These are phyloP conservation scores for Turritopsis dohrnii DNA, from an alignment of 30 jellyfish, hydroid and myxozoan genomes.

Conservation along the genomic window DNA sequence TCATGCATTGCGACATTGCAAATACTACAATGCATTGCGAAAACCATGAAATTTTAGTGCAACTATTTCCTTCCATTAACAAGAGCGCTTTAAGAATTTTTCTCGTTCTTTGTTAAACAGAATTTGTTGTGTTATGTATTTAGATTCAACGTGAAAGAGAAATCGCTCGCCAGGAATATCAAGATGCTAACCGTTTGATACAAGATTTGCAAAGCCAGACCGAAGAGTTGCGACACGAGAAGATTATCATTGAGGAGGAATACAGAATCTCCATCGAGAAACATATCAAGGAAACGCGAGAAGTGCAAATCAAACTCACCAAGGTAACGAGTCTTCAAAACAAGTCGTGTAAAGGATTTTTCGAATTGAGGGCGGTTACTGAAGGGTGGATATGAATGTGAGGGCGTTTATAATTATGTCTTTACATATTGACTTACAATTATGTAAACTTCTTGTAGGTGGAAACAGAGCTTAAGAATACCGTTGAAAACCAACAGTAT, in stretches of 20 bases:
- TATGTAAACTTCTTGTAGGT: conserved; percentile 25
- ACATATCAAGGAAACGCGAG: conserved; percentile 67
- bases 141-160: conserved; percentile 93
- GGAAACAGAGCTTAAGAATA: conserved; percentile 65
- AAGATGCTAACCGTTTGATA: conserved; percentile 46
- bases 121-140: background rate
- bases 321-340: conserved; percentile 37
- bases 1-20: background rate
- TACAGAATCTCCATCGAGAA: conserved; percentile 63
- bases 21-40: no score
- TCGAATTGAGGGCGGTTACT: background rate
- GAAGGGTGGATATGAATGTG: no score
- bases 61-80: no score
- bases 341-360: background rate
- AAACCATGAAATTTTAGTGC: background rate
- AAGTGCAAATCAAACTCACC: conserved; percentile 52
- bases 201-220: conserved; percentile 51
- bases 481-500: conserved; percentile 45
- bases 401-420: no score
- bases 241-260: conserved; percentile 73
- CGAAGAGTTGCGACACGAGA: conserved; percentile 57
- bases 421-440: background rate
- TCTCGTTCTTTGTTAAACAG: background rate
- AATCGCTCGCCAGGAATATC: conserved; percentile 51
- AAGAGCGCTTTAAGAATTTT: no score